Conservation (phyloP, 37 sponge, comb jelly and placozoan genomes). For the Amphimedon queenslandica region DNA sequence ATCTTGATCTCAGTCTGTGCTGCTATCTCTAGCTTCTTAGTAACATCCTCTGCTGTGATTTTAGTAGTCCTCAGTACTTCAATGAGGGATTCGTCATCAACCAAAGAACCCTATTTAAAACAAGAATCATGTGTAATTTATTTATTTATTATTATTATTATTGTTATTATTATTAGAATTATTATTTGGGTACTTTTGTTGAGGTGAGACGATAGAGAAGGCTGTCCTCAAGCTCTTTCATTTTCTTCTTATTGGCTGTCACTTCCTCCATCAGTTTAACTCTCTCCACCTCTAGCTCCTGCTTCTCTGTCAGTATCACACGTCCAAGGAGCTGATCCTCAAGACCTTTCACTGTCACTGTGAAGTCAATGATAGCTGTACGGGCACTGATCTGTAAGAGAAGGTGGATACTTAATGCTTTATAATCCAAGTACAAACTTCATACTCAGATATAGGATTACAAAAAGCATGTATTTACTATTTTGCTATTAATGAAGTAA, state of each 20-base stretch:
- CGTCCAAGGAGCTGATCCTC: constrained; percentile 98
- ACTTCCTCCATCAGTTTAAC: constrained; percentile 94
- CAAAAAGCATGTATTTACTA: too few relatives aligned
- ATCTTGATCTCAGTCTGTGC: constrained; percentile 99
- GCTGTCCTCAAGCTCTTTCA: constrained; percentile 99
- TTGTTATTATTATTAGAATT: too few relatives aligned
- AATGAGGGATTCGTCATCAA: constrained; percentile 99
- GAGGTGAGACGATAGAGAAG: constrained; percentile 91
- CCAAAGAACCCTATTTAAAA: constrained; percentile 73
- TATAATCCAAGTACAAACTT: too few relatives aligned
- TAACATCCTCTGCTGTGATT: constrained; percentile 95
- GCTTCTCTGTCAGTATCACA: constrained; percentile 97
- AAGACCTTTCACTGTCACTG: constrained; percentile 97
- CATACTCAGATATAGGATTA: too few relatives aligned
- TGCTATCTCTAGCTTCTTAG: constrained; percentile 84
- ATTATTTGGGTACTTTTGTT: constrained; percentile 44
- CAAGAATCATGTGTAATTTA: background rate
- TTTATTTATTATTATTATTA: too few relatives aligned
- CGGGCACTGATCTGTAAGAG: constrained; percentile 70
- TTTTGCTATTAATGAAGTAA: too few relatives aligned
- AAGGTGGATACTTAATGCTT: background rate
- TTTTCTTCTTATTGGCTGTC: constrained; percentile 91
- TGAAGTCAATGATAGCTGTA: constrained; percentile 98
- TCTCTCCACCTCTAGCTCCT: constrained; percentile 93
- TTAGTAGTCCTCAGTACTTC: constrained; percentile 92